Evolutionary conservation across 2,113 vertebrate genomes (phyloP), one percentile per base, ranked within the genome.

Genomic region (Burhinus bistriatus): DNA sequence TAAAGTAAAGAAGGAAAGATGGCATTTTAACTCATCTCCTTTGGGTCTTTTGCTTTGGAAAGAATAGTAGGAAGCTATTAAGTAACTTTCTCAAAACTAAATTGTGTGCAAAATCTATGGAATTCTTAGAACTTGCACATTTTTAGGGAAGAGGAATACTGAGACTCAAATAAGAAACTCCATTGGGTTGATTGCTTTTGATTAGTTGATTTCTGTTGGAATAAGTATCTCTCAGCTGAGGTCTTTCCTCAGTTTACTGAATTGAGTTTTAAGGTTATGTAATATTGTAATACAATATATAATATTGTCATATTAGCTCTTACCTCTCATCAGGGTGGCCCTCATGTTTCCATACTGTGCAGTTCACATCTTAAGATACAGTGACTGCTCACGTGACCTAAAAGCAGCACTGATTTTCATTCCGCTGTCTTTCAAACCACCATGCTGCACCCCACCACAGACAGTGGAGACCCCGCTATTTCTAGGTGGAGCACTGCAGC

Each of bases 401-500:
- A 72, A 83, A 80, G 71, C 79, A 83, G 54, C 66, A 1, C 45
- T 61, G 70, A 34, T 10, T 44, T 95, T 69, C 21, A 9, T 76
- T 61, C 78, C 79, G 15, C 70, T 69, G 12, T 76, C 42, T 66
- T 64, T 54, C 61, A 71, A 66, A 44, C 23, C 27, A 16, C 42
- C 9, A 1, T 22, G 47, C 62, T 65, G 70, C 71, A 57, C 49
- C 36, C 45, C 81, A 19, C 32, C 47, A 38, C 0, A 14, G 32
- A 27, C 51, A 66, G 59, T 2, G 0, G 62, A 71, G n/a, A 40
- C 51, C 57, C 30, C 1, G 1, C 51, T 75, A 0, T 32, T 55
- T 80, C 57, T 61, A 12, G 17, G 15, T 51, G 36, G 47, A 81
- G 32, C 59, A 26, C 9, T 3, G 58, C 71, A 44, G 72, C 59